Conservation (phyloP, 2,113 vertebrate species). For the Anas platyrhynchos region DNA sequence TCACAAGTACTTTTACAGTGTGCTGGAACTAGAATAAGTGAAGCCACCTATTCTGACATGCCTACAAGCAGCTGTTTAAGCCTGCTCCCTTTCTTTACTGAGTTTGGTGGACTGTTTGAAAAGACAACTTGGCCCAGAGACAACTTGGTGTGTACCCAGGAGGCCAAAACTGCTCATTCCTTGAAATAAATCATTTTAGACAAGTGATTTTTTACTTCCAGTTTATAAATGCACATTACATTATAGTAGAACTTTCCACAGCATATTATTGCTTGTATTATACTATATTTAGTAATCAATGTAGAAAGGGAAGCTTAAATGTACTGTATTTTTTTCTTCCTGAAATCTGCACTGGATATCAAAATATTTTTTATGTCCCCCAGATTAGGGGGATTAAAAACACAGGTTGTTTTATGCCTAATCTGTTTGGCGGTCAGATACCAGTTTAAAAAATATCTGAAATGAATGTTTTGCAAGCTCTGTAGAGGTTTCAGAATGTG, state of each 20-base stretch:
- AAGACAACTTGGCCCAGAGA: background rate
- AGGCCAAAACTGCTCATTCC: background rate
- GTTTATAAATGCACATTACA: background rate
- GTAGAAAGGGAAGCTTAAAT: constrained; percentile 14
- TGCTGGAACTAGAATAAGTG: background rate
- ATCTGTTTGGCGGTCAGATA: background rate
- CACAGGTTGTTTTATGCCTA: background rate
- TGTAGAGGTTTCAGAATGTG: constrained; percentile 30
- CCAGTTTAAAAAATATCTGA: background rate
- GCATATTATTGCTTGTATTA: background rate
- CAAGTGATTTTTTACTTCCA: background rate
- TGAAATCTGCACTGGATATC: constrained; percentile 14
- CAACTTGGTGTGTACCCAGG: background rate
- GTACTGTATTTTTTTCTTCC: constrained; percentile 31
- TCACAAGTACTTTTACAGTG: background rate
- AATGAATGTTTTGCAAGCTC: constrained; percentile 41
- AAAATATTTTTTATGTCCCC: background rate
- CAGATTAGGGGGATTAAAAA: constrained; percentile 8
- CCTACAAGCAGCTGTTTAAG: background rate
- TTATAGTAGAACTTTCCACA: constrained; percentile 22
- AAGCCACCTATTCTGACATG: background rate
- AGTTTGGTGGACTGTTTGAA: background rate
- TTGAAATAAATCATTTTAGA: background rate
- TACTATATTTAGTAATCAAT: constrained; percentile 8
- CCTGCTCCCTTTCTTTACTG: background rate